A percentile compares a stretch with the other conserved stretches of the same genome.
These are phyloP conservation scores for Pygoscelis antarcticus DNA, from an alignment of 2,113 vertebrate species.

Conservation along the genomic window DNA sequence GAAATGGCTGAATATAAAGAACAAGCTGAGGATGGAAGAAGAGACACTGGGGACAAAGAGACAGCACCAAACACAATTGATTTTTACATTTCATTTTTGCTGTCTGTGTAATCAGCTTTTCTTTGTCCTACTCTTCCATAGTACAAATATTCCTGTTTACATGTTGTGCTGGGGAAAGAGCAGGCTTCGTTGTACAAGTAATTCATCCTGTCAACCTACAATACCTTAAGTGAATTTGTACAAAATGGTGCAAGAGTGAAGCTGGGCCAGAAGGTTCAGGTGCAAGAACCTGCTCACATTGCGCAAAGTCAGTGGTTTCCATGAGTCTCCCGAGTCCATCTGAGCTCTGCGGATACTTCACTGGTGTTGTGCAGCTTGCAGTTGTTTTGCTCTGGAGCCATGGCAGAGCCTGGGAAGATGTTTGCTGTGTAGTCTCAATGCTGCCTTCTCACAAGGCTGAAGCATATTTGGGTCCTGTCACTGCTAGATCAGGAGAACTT, in stretches of 20 bases:
- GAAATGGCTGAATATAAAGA: not conserved
- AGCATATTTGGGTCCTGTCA: not conserved
- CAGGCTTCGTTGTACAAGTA: not conserved
- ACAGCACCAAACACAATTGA: not conserved
- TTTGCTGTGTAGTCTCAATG: not conserved
- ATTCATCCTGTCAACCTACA: not conserved
- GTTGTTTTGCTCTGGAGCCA: not conserved
- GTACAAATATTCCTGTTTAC: not conserved
- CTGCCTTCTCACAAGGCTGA: not conserved
- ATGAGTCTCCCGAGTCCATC: not conserved
- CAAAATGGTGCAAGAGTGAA: fast-evolving
- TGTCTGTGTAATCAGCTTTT: not conserved
- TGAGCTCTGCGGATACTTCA: not conserved
- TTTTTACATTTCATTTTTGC: not conserved
- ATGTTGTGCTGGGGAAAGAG: not conserved
- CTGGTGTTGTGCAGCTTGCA: not conserved
- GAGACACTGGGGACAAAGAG: not conserved
- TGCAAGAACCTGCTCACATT: not conserved
- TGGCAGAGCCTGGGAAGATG: not conserved
- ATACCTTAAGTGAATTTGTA: not conserved
- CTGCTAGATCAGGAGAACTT: not conserved
- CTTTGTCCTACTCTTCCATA: not conserved
- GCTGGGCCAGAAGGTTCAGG: not conserved
- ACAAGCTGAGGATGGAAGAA: not conserved
- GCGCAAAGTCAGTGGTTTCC: not conserved